Conservation (phyloP, 2,113 vertebrate genomes). For the Odontophorus gujanensis region DNA sequence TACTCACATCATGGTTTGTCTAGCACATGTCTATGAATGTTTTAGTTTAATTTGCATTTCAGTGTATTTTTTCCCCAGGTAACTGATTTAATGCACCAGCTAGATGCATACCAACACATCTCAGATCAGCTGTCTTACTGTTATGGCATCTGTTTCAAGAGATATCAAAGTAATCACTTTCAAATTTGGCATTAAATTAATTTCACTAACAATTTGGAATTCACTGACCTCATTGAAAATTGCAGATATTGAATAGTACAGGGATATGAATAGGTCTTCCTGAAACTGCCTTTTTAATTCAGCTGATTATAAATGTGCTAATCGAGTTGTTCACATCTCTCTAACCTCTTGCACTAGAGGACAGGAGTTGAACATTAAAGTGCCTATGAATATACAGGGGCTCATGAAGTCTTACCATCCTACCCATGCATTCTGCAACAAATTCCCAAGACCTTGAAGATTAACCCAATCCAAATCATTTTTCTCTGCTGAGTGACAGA, state of each 20-base stretch:
- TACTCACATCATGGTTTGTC: background rate
- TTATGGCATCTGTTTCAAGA: background rate
- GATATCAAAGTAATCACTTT: background rate
- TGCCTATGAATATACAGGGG: background rate
- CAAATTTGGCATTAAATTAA: background rate
- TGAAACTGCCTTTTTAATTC: background rate
- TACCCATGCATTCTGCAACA: rapidly evolving
- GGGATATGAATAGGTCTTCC: background rate
- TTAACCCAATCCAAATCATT: background rate
- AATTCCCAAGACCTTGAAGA: background rate
- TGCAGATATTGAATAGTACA: background rate
- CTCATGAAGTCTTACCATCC: background rate
- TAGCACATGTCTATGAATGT: background rate
- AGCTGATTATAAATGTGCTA: background rate
- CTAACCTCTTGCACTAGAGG: background rate
- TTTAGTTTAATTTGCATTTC: background rate
- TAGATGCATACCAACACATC: background rate
- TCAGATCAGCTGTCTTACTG: background rate
- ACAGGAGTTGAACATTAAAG: background rate
- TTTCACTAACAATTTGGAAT: background rate
- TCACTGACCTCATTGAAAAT: background rate
- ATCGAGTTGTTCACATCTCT: background rate
- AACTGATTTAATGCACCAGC: background rate
- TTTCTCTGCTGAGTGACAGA: background rate
- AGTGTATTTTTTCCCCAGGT: background rate